These are phyloP conservation scores for Aphelenchoides avenae DNA, from an alignment of 1,140 invertebrate species.

Conservation along the genomic window DNA sequence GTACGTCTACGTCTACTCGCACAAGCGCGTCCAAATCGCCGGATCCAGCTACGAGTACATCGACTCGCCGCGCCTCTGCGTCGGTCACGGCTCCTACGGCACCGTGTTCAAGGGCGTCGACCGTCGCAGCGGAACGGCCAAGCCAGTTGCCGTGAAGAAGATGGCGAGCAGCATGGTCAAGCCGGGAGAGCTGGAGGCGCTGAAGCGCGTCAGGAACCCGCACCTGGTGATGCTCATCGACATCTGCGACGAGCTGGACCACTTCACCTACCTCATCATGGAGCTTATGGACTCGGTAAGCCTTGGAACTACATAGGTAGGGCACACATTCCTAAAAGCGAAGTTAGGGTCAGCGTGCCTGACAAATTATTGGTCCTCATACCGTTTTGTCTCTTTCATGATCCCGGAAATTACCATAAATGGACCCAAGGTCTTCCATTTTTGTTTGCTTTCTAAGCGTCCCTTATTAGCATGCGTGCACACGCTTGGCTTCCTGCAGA, in stretches of 20 bases:
- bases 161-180: conserved; percentile 31
- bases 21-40: conserved; percentile 19
- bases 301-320: too few species aligned
- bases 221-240: conserved; percentile 47
- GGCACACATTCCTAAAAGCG: too few species aligned
- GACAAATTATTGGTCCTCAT: too few species aligned
- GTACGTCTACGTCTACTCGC: conserved; percentile 14
- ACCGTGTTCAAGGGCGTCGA: conserved; percentile 11
- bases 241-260: conserved; percentile 41
- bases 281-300: conserved; percentile 48
- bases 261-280: conserved; percentile 50
- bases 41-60: conserved; percentile 27
- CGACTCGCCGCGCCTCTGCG: conserved; percentile 22
- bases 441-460: too few species aligned
- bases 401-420: too few species aligned
- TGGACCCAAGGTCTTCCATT: too few species aligned
- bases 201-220: conserved; percentile 31
- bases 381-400: too few species aligned
- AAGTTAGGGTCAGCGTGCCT: too few species aligned
- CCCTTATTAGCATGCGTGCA: too few species aligned
- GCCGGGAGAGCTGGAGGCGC: conserved; percentile 30
- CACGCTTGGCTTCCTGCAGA: too few species aligned
- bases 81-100: conserved; percentile 48
- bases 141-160: conserved; percentile 33
- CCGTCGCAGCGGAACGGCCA: background rate